Percentiles rank a stretch among this genome's conserved stretches.
Evolutionary conservation across 2,113 vertebrate genomes (phyloP).

Genomic region (Arenaria interpres): DNA sequence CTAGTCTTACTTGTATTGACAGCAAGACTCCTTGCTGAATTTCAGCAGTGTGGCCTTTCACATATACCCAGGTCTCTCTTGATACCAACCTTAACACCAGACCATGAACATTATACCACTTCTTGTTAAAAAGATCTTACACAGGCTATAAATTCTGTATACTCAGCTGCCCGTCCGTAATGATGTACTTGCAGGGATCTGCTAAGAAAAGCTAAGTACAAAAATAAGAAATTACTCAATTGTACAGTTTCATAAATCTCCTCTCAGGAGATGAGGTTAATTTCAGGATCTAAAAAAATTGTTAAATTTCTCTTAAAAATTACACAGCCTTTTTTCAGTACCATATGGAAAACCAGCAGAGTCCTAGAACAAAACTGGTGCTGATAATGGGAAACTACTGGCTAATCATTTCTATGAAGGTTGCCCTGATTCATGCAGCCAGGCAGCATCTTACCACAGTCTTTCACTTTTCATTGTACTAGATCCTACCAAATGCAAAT

Average conservation of each 20-base stretch:
- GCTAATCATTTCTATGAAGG: slow-evolving; percentile 11
- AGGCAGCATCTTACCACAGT: background rate
- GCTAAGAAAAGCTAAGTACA: background rate
- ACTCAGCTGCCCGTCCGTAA: background rate
- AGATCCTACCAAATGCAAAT: background rate
- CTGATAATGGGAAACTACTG: background rate
- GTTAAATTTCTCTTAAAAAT: too few relatives aligned
- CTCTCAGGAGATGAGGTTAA: background rate
- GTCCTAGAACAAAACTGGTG: background rate
- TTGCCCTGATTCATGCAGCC: slow-evolving; percentile 10
- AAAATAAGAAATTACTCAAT: background rate
- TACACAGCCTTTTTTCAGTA: background rate
- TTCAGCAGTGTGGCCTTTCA: background rate
- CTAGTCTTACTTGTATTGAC: background rate
- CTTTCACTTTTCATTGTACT: background rate
- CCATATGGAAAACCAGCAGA: slow-evolving; percentile 26
- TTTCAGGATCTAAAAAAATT: background rate
- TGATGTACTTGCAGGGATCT: background rate
- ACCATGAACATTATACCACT: background rate
- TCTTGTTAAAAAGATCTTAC: background rate
- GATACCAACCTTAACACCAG: background rate
- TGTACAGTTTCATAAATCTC: background rate
- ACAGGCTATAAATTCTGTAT: background rate
- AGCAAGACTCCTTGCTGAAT: background rate
- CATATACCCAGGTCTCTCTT: background rate